A percentile compares a stretch with the other conserved stretches of the same genome.
phyloP scores from a whole-genome alignment of 2,888 invertebrate species.

The Strigamia transsilvanica region DNA sequence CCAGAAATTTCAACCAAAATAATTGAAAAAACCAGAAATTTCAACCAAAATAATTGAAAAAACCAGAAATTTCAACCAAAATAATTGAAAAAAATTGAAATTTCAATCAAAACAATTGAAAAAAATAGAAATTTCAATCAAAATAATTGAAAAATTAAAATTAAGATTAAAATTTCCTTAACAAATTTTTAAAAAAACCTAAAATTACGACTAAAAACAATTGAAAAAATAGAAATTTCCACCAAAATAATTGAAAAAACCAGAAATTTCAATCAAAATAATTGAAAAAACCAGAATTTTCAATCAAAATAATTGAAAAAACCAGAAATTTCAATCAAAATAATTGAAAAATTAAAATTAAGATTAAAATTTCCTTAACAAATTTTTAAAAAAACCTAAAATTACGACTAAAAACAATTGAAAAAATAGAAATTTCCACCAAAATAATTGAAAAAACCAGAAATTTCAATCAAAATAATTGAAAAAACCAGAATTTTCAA shows the following conservation, averaged over 20 bases:
- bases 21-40: too few species aligned
- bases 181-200: background rate
- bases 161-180: slow-evolving; percentile 11
- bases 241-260: too few species aligned
- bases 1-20: too few species aligned
- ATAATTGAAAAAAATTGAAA: background rate
- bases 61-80: background rate
- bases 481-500: background rate
- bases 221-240: too few species aligned
- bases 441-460: background rate
- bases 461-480: background rate
- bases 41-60: too few species aligned
- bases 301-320: background rate
- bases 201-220: background rate
- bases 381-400: background rate
- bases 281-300: background rate
- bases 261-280: background rate
- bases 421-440: background rate
- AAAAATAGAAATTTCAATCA: background rate
- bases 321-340: background rate
- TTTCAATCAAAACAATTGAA: background rate
- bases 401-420: background rate
- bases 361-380: background rate
- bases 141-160: background rate
- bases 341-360: background rate